Evolutionary conservation across 2,113 vertebrate species (phyloP).

Genomic region (Nothobranchius furzeri): DNA sequence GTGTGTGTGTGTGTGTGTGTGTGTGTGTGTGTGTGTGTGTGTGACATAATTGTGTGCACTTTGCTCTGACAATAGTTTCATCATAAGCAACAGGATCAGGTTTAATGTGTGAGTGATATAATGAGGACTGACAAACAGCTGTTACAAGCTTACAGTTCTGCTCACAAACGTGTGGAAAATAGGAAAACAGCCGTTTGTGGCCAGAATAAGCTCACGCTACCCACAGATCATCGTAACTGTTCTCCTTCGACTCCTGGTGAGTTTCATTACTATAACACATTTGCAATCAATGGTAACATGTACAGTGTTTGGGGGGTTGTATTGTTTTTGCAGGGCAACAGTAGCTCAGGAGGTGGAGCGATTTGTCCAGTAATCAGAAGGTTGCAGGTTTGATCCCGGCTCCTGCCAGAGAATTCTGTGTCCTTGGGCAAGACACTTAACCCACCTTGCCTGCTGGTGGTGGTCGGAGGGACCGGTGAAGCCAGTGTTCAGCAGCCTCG

Average conservation of each 20-base stretch:
- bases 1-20: background rate
- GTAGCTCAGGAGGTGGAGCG: no score
- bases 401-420: no score
- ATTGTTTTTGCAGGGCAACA: background rate
- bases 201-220: background rate
- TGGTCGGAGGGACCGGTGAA: no score
- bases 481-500: no score
- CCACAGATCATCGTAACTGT: background rate
- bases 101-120: slow-evolving; percentile 20
- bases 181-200: background rate
- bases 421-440: no score
- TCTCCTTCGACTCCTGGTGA: background rate
- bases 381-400: no score
- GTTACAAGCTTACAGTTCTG: slow-evolving; percentile 13
- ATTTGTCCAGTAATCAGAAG: no score
- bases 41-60: background rate
- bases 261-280: background rate
- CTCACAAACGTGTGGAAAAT: slow-evolving; percentile 13
- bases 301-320: background rate
- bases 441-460: no score
- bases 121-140: slow-evolving; percentile 21
- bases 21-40: background rate
- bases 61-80: background rate
- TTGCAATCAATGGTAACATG: background rate
- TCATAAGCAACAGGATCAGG: background rate